Evolutionary conservation across 2,113 vertebrate genomes (phyloP).

Genomic region (Stigmatopora argus): DNA sequence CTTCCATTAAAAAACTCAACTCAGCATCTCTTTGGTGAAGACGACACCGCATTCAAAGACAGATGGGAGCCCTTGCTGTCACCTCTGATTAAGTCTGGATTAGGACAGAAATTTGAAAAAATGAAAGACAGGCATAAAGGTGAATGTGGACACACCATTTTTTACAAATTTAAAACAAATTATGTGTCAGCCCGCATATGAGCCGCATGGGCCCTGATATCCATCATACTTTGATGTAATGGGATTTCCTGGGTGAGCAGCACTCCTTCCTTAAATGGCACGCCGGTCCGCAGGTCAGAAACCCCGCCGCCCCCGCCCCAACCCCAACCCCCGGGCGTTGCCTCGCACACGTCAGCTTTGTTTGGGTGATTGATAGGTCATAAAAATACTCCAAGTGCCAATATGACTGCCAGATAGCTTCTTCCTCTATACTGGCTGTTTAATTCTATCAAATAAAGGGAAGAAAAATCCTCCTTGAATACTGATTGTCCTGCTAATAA

Average conservation of each 20-base stretch:
- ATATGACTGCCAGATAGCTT: constrained; percentile 31
- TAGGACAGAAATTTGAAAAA: constrained; percentile 19
- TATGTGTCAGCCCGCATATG: constrained; percentile 69
- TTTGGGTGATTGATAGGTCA: constrained; percentile 68
- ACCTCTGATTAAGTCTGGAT: constrained; percentile 7
- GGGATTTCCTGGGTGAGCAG: constrained; percentile 70
- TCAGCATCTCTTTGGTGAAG: background rate
- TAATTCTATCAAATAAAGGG: constrained; percentile 19
- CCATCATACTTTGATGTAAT: constrained; percentile 75
- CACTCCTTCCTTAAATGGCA: constrained; percentile 71
- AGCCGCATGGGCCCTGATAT: constrained; percentile 61
- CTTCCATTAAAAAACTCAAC: background rate
- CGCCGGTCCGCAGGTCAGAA: constrained; percentile 66
- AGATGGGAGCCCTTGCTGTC: constrained; percentile 2
- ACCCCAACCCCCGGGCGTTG: constrained; percentile 25
- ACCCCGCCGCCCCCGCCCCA: constrained; percentile 25
- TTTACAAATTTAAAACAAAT: constrained; percentile 69
- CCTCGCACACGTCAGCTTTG: constrained; percentile 50
- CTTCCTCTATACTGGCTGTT: constrained; percentile 12
- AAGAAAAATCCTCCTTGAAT: constrained; percentile 34
- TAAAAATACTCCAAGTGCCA: constrained; percentile 57
- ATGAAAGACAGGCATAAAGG: constrained; percentile 47
- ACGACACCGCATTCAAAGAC: constrained; percentile 3
- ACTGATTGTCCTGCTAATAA: constrained; percentile 14
- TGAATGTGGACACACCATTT: constrained; percentile 41